Conservation (phyloP, 2,888 invertebrate species). For the Linnaemya vulpina region DNA sequence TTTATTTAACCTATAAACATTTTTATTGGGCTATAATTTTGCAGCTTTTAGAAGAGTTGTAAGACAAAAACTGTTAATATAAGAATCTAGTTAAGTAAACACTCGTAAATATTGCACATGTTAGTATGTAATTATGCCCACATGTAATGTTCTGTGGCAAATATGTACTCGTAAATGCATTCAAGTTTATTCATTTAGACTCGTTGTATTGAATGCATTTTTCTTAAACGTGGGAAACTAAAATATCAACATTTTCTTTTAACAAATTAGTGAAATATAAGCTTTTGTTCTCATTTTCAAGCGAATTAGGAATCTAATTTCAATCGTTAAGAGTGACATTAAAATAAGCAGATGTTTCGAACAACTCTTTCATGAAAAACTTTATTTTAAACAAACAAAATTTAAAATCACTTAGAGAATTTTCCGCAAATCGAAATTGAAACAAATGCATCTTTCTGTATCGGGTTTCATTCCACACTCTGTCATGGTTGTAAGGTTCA, state of each 20-base stretch:
- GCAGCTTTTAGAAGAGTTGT: neutral
- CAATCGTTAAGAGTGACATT: conserved; percentile 17
- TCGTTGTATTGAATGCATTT: conserved; percentile 10
- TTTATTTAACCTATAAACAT: too few species aligned
- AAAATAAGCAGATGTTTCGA: neutral
- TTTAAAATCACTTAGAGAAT: too few species aligned
- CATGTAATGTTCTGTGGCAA: neutral
- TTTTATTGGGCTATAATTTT: too few species aligned
- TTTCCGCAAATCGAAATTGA: too few species aligned
- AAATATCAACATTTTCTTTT: conserved; percentile 55
- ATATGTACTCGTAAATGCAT: neutral
- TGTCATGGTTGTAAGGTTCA: too few species aligned
- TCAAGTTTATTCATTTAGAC: conserved; percentile 19
- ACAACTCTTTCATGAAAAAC: neutral
- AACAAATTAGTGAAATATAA: conserved; percentile 50
- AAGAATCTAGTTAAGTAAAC: neutral
- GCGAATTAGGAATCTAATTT: conserved; percentile 47
- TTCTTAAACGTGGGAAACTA: conserved; percentile 60
- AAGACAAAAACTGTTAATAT: too few species aligned
- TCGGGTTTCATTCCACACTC: too few species aligned
- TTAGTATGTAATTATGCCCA: neutral
- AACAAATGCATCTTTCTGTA: too few species aligned
- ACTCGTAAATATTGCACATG: neutral
- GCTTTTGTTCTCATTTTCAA: conserved; percentile 43
- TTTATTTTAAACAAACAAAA: too few species aligned